Percentiles rank a stretch among this genome's conserved stretches.
Evolutionary conservation across 2,888 invertebrate genomes (phyloP).

Genomic region (Epistrophe eligans): DNA sequence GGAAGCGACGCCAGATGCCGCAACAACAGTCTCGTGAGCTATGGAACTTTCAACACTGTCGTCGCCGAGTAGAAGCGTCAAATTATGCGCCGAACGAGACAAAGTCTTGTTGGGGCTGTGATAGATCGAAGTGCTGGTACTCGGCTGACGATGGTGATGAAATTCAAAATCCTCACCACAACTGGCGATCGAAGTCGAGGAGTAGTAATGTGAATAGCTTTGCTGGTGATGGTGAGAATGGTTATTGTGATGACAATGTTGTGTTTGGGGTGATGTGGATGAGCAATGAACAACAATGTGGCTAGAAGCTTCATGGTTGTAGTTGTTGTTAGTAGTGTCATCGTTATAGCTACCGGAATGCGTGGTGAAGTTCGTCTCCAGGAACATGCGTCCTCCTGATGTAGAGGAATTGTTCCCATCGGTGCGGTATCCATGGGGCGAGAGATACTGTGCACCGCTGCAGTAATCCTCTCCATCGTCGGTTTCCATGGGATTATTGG

Average conservation of each 20-base stretch:
- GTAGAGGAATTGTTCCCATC: slow-evolving; percentile 71
- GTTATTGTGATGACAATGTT: slow-evolving; percentile 68
- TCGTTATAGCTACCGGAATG: slow-evolving; percentile 82
- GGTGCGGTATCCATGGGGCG: slow-evolving; percentile 73
- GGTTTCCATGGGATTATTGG: slow-evolving; percentile 80
- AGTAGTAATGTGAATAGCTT: slow-evolving; percentile 79
- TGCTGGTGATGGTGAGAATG: slow-evolving; percentile 62
- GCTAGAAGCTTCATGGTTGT: slow-evolving; percentile 75
- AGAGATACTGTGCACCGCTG: slow-evolving; percentile 66
- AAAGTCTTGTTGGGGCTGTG: slow-evolving; percentile 60
- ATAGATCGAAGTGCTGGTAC: slow-evolving; percentile 53
- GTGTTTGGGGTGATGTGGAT: slow-evolving; percentile 67
- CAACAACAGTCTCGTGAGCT: slow-evolving; percentile 74
- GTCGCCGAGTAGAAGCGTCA: slow-evolving; percentile 56
- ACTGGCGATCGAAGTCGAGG: slow-evolving; percentile 78
- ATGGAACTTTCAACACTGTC: slow-evolving; percentile 60
- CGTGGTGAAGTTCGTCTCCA: slow-evolving; percentile 81
- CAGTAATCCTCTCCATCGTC: slow-evolving; percentile 78
- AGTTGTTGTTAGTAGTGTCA: slow-evolving; percentile 74
- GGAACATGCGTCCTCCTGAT: slow-evolving; percentile 79
- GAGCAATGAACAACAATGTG: slow-evolving; percentile 77
- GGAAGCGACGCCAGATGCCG: slow-evolving; percentile 74
- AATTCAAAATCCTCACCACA: slow-evolving; percentile 72
- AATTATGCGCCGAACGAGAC: slow-evolving; percentile 68
- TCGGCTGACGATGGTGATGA: slow-evolving; percentile 58